A percentile compares a stretch with the other conserved stretches of the same genome.
Evolutionary conservation across 2,797 vertebrate genomes (phyloP).

Genomic region (Eutrigla gurnardus): DNA sequence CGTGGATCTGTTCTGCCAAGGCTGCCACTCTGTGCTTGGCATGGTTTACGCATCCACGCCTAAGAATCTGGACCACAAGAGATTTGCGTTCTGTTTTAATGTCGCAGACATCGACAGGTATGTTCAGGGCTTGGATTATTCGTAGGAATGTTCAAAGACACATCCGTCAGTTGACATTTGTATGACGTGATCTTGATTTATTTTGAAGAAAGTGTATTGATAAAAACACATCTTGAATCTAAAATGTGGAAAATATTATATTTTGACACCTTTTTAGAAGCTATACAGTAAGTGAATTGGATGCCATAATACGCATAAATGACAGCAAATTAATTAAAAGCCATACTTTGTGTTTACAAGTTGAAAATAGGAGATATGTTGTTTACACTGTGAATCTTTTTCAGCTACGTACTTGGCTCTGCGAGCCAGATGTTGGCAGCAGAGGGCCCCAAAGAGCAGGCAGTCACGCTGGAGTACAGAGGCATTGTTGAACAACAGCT

Average conservation of each 20-base stretch:
- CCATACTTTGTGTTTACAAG: too few species aligned
- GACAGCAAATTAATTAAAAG: too few species aligned
- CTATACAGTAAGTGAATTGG: too few species aligned
- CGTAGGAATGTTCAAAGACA: not conserved
- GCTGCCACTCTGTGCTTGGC: constrained; percentile 86
- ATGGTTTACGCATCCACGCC: constrained; percentile 89
- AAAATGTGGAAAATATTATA: too few species aligned
- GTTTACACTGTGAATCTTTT: constrained; percentile 35
- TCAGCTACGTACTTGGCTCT: constrained; percentile 90
- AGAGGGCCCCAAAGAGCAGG: constrained; percentile 80
- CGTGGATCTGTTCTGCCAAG: constrained; percentile 84
- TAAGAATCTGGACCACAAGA: constrained; percentile 88
- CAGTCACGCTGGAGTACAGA: constrained; percentile 88
- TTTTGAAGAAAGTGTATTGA: not conserved
- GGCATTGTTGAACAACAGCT: constrained; percentile 85
- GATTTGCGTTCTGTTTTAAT: constrained; percentile 88
- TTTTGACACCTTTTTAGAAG: too few species aligned
- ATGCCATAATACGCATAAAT: too few species aligned
- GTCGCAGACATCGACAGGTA: constrained; percentile 90
- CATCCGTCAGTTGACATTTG: not conserved
- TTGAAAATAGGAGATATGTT: too few species aligned
- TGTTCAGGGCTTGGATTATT: not conserved
- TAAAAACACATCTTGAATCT: not conserved
- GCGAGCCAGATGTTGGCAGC: constrained; percentile 81
- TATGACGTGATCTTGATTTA: not conserved